phyloP scores from a whole-genome alignment of 2,888 invertebrate species.

The Agrenia bidenticulata region DNA sequence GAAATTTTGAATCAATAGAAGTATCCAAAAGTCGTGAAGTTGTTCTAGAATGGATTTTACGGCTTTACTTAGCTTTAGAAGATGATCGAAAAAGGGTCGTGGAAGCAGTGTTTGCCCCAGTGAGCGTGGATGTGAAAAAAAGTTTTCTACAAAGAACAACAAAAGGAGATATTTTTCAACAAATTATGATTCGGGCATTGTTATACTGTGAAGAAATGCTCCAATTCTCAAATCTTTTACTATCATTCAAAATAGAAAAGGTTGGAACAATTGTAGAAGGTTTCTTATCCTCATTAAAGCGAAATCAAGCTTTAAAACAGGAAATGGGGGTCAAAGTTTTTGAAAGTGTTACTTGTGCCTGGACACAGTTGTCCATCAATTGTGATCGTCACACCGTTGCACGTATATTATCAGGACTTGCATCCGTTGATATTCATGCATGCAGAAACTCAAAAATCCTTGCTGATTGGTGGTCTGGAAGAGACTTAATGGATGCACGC shows the following conservation, averaged over 20 bases:
- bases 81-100: slow-evolving; percentile 20
- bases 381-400: slow-evolving; percentile 33
- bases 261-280: slow-evolving; percentile 38
- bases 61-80: slow-evolving; percentile 16
- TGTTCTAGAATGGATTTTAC: not conserved
- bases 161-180: slow-evolving; percentile 47
- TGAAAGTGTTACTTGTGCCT: slow-evolving; percentile 30
- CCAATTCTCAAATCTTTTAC: slow-evolving; percentile 30
- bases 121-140: slow-evolving; percentile 7
- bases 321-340: slow-evolving; percentile 35
- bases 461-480: slow-evolving; percentile 46
- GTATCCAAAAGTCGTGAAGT: not conserved
- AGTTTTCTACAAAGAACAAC: slow-evolving; percentile 26
- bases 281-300: slow-evolving; percentile 30
- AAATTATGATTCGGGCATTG: slow-evolving; percentile 29
- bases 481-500: slow-evolving; percentile 24
- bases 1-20: not conserved
- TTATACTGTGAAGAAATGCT: slow-evolving; percentile 28
- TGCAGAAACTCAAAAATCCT: slow-evolving; percentile 38
- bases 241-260: slow-evolving; percentile 31
- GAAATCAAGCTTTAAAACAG: slow-evolving; percentile 22
- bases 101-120: slow-evolving; percentile 31
- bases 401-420: slow-evolving; percentile 41
- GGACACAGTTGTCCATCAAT: slow-evolving; percentile 46
- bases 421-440: slow-evolving; percentile 30